These are phyloP conservation scores for Oscheius myriophilus DNA, from an alignment of 2,888 invertebrate species.

Conservation along the genomic window DNA sequence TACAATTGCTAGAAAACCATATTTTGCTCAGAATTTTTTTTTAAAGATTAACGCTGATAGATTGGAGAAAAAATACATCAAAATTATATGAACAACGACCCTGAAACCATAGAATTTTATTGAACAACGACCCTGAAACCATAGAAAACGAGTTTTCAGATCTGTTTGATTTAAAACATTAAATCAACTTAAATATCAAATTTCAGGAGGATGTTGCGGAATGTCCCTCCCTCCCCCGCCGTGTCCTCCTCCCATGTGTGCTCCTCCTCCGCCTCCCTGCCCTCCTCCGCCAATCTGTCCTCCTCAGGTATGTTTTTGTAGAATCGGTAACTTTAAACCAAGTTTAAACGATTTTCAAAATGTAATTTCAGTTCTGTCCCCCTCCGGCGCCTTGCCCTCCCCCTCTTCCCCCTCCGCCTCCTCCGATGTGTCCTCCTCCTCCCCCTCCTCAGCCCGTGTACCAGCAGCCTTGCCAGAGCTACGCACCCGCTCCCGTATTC, in stretches of 20 bases:
- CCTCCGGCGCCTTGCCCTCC: slow-evolving; percentile 63
- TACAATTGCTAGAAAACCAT: no score
- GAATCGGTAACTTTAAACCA: no score
- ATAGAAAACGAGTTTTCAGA: no score
- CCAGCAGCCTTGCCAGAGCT: slow-evolving; percentile 41
- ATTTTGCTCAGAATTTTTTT: no score
- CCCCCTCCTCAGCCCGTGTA: slow-evolving; percentile 38
- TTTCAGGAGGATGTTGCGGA: slow-evolving; percentile 49
- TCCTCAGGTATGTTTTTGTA: slow-evolving; percentile 26
- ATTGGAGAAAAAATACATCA: no score
- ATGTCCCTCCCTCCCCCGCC: slow-evolving; percentile 46
- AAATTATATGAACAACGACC: no score
- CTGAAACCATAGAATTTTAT: no score
- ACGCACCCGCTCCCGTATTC: slow-evolving; percentile 36
- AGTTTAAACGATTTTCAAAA: not conserved
- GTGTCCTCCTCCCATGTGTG: slow-evolving; percentile 46
- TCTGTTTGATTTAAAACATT: no score
- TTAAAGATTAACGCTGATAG: no score
- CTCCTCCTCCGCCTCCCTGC: slow-evolving; percentile 59
- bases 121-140: no score
- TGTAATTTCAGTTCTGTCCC: slow-evolving; percentile 56
- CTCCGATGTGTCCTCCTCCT: slow-evolving; percentile 59
- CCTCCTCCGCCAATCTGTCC: slow-evolving; percentile 64
- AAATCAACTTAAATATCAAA: no score
- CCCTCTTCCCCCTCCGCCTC: slow-evolving; percentile 63